Evolutionary conservation across 2,113 vertebrate genomes (phyloP), one percentile per base, ranked within the genome.

Genomic region (Phrynosoma blainvillii): DNA sequence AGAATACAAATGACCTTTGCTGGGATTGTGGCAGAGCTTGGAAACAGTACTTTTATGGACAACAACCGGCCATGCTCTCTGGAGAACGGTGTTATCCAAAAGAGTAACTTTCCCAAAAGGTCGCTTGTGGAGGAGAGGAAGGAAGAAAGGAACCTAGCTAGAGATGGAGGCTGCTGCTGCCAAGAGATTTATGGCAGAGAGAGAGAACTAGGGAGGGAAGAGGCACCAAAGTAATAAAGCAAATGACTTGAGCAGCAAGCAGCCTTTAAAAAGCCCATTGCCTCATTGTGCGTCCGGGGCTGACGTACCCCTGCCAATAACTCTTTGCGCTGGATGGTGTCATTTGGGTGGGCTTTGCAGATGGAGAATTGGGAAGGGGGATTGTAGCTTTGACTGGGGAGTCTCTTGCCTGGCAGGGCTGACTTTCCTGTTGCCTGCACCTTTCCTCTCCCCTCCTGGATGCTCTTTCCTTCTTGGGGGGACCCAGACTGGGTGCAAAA

Each of bases 181-280:
- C 40, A 75, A 4, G 27, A 82, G 86, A 87, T 87, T 87, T 76
- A 66, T 21, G 79, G 71, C 54, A n/a, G 13, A 21, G 40, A 70
- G 40, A 70, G 47, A 1, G 27, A 42, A 27, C 68, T 3, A 47
- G 52, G 62, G 13, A 66, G 30, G n/a, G 65, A 30, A 4, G 23
- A 14, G 20, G 54, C 23, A 40, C 71, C 71, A 54, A 76, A 21
- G 56, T 3, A 76, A 88, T 88, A 88, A 88, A 82, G 71, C 42
- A 32, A 76, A 66, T 88, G 71, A 82, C 86, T 88, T 82, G 71
- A 82, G 59, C 56, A 11, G 36, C 47, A 47, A 47, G 47, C 36
- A 16, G 71, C 86, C 70, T 76, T 47, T 79, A 52, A 66, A 82
- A 62, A 42, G 27, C 18, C 13, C 2, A 11, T 36, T 65, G 71